Conservation (phyloP, 2,113 vertebrate genomes). For the Anser brachyrhynchus region DNA sequence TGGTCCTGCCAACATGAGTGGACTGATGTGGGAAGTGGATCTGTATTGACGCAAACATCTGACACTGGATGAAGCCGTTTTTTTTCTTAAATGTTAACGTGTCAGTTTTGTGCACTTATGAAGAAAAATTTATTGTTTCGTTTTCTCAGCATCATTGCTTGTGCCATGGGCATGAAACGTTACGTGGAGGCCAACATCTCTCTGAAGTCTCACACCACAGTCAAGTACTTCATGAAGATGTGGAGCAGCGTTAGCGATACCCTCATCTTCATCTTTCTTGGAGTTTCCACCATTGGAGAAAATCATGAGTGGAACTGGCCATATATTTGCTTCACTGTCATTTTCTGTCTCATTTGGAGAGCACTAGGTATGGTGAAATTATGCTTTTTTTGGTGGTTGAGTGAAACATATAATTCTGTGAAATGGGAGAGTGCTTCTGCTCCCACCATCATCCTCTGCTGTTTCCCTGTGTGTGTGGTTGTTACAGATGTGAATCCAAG, state of each 20-base stretch:
- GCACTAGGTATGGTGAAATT: slow-evolving; percentile 72
- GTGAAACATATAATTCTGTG: background rate
- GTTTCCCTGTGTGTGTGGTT: background rate
- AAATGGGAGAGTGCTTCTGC: background rate
- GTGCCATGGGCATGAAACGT: slow-evolving; percentile 86
- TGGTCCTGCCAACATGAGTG: background rate
- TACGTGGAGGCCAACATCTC: slow-evolving; percentile 87
- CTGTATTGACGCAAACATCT: background rate
- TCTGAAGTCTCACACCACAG: slow-evolving; percentile 83
- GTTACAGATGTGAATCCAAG: background rate
- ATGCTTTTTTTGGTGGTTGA: background rate
- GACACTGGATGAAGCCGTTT: background rate
- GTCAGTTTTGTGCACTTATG: background rate
- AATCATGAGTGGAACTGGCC: slow-evolving; percentile 85
- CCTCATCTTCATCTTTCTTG: slow-evolving; percentile 87
- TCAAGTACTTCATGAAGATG: slow-evolving; percentile 90
- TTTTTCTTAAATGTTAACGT: background rate
- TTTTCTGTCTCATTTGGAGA: slow-evolving; percentile 85
- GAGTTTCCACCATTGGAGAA: slow-evolving; percentile 83
- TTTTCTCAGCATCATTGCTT: slow-evolving; percentile 80
- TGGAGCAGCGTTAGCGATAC: slow-evolving; percentile 86
- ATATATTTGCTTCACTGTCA: slow-evolving; percentile 81
- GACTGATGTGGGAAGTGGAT: background rate
- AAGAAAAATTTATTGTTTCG: background rate
- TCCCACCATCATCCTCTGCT: background rate